A percentile compares a stretch with the other conserved stretches of the same genome.
These are phyloP conservation scores for Myripristis jacobus DNA, from an alignment of 2,797 vertebrate genomes.

Conservation along the genomic window DNA sequence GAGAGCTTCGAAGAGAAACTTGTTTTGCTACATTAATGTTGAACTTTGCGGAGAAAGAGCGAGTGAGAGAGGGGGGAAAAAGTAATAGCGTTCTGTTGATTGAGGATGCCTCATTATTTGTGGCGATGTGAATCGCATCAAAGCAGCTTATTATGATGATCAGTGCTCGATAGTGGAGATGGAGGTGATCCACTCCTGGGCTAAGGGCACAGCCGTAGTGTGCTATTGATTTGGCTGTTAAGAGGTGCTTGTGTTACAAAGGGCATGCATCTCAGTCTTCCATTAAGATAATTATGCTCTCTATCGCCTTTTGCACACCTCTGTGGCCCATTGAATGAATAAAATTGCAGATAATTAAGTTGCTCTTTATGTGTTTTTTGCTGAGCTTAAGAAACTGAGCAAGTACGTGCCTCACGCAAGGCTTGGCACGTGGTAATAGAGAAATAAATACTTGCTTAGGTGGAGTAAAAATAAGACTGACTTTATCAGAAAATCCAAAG, in stretches of 20 bases:
- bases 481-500: constrained; percentile 27
- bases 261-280: constrained; percentile 80
- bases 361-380: constrained; percentile 66
- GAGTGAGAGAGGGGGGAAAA: constrained; percentile 40
- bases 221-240: constrained; percentile 84
- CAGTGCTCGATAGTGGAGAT: constrained; percentile 75
- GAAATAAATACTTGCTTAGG: constrained; percentile 22
- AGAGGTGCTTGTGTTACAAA: constrained; percentile 85
- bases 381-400: constrained; percentile 56
- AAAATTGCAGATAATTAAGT: constrained; percentile 80
- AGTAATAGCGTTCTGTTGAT: constrained; percentile 66
- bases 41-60: constrained; percentile 50
- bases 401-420: constrained; percentile 22
- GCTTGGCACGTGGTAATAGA: constrained; percentile 39
- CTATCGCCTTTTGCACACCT: constrained; percentile 76
- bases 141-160: constrained; percentile 83
- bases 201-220: constrained; percentile 68
- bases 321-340: constrained; percentile 73
- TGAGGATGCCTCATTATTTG: constrained; percentile 78
- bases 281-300: constrained; percentile 84
- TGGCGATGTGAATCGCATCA: constrained; percentile 76
- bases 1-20: constrained; percentile 55
- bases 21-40: constrained; percentile 65
- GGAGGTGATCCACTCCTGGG: constrained; percentile 78
- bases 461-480: constrained; percentile 2